Base-by-base conservation (phyloP, 1,140 invertebrate genomes). In the Danaus plexippus region DNA sequence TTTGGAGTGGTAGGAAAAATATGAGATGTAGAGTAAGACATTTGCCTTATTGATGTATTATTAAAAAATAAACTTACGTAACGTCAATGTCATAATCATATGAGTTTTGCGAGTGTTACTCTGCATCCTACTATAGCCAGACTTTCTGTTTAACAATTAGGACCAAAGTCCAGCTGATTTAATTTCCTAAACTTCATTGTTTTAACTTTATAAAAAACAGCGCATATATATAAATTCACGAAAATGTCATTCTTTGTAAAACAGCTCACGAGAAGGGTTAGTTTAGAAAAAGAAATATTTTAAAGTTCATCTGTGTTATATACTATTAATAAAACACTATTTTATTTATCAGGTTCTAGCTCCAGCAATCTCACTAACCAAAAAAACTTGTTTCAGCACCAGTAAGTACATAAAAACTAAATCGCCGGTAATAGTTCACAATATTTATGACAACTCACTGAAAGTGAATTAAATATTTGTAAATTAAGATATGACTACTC, bases 351-450 rank as follows among this genome's bases (percentile, higher is more conserved):
- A 79, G 78, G 66, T 79, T 11, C 15, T 77, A 4, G 40, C 69
- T n/a, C 77, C 77, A 40, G 73, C 67, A 7, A 52, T 75, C 11
- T 58, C 75, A 4, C 49, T 66, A 32, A 46, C 67, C 15, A 77
- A 74, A 43, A 74, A 70, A 48, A 52, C 66, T 2, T 71, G 69
- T 52, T 80, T 82, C 47, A 77, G 75, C 9, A 78, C 79, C 11
- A 75, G 78, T 81, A 74, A 81, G 76, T 76, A 53, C n/a, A 52
- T 78, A 75, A 77, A 77, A 73, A 66, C 49, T 59, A 11, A 10
- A 15, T 54, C 12, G 47, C 57, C 52, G 52, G 52, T 43, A 51
- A 22, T 42, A n/a, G n/a, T 13, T 51, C 22, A 18, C 22, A 32
- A 32, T 32, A 32, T 32, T 32, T 6, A 32, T 32, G 22, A 32